phyloP scores from a whole-genome alignment of 2,797 vertebrate species.

The Eurystomus glaucurus region DNA sequence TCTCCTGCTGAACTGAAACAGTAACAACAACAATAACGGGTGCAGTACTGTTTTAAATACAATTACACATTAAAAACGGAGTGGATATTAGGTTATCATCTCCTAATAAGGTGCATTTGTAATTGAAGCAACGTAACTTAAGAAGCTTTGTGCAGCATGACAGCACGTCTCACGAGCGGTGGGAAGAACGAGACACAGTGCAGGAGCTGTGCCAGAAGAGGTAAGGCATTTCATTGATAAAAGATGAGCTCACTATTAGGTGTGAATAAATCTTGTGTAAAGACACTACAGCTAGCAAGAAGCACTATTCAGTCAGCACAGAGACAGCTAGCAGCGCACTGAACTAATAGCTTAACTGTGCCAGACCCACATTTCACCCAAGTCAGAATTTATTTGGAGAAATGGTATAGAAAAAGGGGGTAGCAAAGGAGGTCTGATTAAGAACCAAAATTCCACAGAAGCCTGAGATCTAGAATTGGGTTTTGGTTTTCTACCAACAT shows the following conservation, averaged over 20 bases:
- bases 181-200: neutral
- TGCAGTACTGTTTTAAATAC: neutral
- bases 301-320: neutral
- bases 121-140: neutral
- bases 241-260: neutral
- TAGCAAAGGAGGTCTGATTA: neutral
- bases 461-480: neutral
- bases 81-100: neutral
- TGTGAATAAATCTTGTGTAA: neutral
- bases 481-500: neutral
- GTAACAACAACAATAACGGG: neutral
- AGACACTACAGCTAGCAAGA: neutral
- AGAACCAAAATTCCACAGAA: neutral
- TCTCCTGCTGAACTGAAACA: neutral
- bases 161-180: rapidly evolving
- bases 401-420: neutral
- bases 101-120: neutral
- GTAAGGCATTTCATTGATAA: neutral
- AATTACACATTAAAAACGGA: neutral
- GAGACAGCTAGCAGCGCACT: neutral
- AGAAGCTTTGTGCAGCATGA: neutral
- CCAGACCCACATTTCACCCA: neutral
- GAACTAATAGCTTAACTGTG: neutral
- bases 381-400: neutral
- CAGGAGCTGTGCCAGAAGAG: neutral